These are phyloP conservation scores for Phoebastria nigripes DNA, from an alignment of 2,797 vertebrate species.

Conservation along the genomic window DNA sequence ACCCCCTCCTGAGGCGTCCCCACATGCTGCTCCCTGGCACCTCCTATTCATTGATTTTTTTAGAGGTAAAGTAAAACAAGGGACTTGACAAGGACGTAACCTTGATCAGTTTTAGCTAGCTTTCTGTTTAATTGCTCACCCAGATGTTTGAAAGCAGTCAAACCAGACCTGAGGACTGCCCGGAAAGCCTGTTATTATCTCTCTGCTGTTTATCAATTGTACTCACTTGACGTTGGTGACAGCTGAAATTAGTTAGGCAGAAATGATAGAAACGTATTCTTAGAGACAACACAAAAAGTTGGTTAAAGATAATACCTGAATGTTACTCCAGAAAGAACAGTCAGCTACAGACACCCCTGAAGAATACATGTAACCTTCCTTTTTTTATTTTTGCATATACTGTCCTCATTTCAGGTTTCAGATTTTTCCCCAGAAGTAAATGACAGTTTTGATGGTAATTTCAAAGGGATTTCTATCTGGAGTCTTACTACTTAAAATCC, in stretches of 20 bases:
- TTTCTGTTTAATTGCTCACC: neutral
- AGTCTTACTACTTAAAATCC: neutral
- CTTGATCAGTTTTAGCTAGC: neutral
- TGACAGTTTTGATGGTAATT: neutral
- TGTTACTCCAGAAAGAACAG: neutral
- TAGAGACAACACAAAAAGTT: neutral
- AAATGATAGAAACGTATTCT: neutral
- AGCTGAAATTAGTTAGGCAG: neutral
- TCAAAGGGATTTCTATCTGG: neutral
- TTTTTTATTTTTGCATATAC: neutral
- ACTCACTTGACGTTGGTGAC: neutral
- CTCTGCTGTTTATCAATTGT: neutral
- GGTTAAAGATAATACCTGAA: neutral
- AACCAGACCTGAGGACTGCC: neutral
- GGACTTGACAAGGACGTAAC: neutral
- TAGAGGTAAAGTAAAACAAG: neutral
- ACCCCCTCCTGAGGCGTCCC: accelerated
- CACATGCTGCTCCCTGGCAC: accelerated
- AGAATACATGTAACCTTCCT: neutral
- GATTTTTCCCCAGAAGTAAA: neutral
- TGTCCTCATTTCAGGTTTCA: neutral
- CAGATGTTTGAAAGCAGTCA: neutral
- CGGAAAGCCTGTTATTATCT: constrained; percentile 25
- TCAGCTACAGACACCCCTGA: neutral
- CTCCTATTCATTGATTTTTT: neutral